Evolutionary conservation across 2,888 invertebrate genomes (phyloP), one percentile per base, ranked within the genome.

Genomic region (Cantharis nigra): DNA sequence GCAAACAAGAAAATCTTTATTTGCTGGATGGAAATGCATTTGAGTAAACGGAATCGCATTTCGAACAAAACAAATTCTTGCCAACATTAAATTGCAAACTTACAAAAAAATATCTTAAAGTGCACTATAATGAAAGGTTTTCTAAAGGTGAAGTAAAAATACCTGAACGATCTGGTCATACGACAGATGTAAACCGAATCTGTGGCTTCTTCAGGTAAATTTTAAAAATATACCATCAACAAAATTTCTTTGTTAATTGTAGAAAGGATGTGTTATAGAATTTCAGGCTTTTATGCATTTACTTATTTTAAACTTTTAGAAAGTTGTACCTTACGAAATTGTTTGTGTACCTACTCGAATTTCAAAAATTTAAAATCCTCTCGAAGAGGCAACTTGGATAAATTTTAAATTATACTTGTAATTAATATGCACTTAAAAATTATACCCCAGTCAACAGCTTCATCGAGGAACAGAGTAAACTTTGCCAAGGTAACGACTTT

Each of bases 131-230:
- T 78, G 74, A 78, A 73, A 74, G 67, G 75, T 78, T 76, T 76
- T 76, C 76, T 78, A 70, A 76, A 74, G 76, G 71, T 33, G 64
- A 76, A 71, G 76, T 76, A 78, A 78, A 78, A 78, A 78, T 78
- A 78, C 78, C 78, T 78, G 78, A 70, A 69, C 71, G 74, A 78
- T 70, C 76, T 76, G 76, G 74, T 75, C 79, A 72, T 76, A 78
- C 65, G 74, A 79, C 80, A 80, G 80, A 80, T 80, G 80, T 76
- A 72, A 75, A 79, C 78, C 79, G 79, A 78, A 76, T 77, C 74
- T 72, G 70, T 30, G 49, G 62, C 74, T 72, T 74, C 79, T 79
- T 71, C 79, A 78, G 79, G 80, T 79, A 79, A 71, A 73, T 78
- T 78, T 76, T 76, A 78, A 78, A 76, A 78, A 78, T 72, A 75